Percentiles rank a stretch among this genome's conserved stretches.
Evolutionary conservation across 2,797 vertebrate species (phyloP).

Genomic region (Xerus rutilus): DNA sequence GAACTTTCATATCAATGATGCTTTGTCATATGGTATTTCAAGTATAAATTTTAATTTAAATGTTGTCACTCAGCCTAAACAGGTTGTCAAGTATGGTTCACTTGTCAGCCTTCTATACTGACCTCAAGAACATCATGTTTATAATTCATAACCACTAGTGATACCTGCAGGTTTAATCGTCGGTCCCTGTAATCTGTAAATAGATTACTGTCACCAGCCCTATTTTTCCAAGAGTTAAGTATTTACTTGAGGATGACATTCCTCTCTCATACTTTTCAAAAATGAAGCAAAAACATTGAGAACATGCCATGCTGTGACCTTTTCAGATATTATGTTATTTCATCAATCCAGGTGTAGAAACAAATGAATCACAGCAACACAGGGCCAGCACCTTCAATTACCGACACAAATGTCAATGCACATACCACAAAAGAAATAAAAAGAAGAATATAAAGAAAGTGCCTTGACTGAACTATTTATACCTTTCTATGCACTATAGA

Average conservation of each 20-base stretch:
- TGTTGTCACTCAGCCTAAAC: constrained; percentile 48
- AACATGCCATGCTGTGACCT: background rate
- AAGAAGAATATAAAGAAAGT: background rate
- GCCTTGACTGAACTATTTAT: background rate
- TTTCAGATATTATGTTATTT: background rate
- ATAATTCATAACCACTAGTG: constrained; percentile 55
- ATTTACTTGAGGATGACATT: background rate
- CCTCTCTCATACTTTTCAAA: background rate
- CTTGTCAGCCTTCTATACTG: background rate
- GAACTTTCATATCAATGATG: background rate
- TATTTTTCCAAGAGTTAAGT: background rate
- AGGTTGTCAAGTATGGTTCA: constrained; percentile 59
- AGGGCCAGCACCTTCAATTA: background rate
- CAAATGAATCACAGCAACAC: background rate
- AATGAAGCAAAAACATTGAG: background rate
- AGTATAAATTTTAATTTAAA: constrained; percentile 74
- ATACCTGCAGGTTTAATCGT: background rate
- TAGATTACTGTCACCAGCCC: background rate
- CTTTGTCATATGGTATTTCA: constrained; percentile 74
- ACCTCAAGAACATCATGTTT: constrained; percentile 66
- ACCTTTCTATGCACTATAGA: background rate
- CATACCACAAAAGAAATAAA: background rate
- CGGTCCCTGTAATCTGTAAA: background rate
- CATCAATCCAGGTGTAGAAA: background rate
- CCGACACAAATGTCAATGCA: background rate